These are phyloP conservation scores for Lacerta agilis DNA, from an alignment of 2,797 vertebrate genomes.

Conservation along the genomic window DNA sequence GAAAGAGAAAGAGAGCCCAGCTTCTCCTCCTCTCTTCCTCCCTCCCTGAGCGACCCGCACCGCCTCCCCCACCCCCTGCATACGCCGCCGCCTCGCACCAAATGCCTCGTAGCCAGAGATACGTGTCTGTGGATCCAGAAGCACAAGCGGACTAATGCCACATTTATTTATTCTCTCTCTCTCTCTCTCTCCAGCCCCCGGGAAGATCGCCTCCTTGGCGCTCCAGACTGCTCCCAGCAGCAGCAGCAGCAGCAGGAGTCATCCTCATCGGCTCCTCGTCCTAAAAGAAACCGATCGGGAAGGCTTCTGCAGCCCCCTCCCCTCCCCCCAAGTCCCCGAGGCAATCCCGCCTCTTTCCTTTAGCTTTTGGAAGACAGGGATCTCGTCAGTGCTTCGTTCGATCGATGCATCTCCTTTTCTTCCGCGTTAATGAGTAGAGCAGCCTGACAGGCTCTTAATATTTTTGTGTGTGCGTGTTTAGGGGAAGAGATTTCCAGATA, in stretches of 20 bases:
- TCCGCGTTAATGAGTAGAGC: constrained; percentile 70
- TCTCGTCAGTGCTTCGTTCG: constrained; percentile 79
- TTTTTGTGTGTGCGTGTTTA: no score
- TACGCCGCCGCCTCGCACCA: constrained; percentile 50
- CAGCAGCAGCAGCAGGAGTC: no score
- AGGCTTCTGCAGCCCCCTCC: background rate
- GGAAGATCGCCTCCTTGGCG: no score
- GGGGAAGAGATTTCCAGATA: constrained; percentile 1
- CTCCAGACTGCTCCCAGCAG: no score
- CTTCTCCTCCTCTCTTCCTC: constrained; percentile 42
- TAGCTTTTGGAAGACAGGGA: constrained; percentile 37
- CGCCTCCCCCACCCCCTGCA: constrained; percentile 48
- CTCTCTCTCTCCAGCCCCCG: background rate
- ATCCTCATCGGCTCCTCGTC: constrained; percentile 12
- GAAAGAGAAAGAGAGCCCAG: constrained; percentile 41
- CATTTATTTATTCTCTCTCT: background rate
- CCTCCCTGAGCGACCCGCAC: constrained; percentile 59
- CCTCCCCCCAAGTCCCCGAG: background rate
- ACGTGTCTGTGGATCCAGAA: constrained; percentile 54
- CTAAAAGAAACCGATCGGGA: constrained; percentile 19
- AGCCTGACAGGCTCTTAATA: constrained; percentile 69
- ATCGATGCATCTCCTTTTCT: constrained; percentile 64
- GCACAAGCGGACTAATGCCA: background rate
- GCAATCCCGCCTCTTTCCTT: constrained; percentile 35
- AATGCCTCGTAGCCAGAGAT: constrained; percentile 36